Base-by-base conservation (phyloP, 2,113 vertebrate genomes). In the Mustela nigripes region DNA sequence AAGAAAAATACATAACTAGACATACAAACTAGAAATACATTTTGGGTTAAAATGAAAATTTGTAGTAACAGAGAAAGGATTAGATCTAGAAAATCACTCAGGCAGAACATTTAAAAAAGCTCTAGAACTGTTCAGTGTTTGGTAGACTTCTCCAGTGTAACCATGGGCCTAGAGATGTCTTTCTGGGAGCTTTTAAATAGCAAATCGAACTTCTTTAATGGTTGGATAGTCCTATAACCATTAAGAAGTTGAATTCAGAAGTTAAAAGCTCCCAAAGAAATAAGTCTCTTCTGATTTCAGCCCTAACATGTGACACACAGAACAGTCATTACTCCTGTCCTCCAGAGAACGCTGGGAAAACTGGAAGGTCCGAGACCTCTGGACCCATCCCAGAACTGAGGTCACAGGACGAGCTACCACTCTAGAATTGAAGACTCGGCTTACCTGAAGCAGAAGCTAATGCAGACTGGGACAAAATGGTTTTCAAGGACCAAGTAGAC, bases 191-290 rank as follows among this genome's bases (percentile, higher is more conserved):
- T 62, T 88, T 95, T 83, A 74, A 84, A 89, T 84, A 39, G 89
- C 42, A 94, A 67, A 94, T 82, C 24, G 79, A 91, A 56, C 36
- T 80, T 92, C 83, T 76, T 92, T 89, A 85, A 79, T 89, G 73
- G 73, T 65, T 81, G 58, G 78, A 36, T 58, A 71, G 42, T 92
- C 78, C 65, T 94, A 14, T 24, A 82, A 91, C 48, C 45, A 74
- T 89, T 79, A 73, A 63, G 11, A 94, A 92, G 80, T 39, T 39
- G 53, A 89, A 89, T 89, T 91, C 79, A 86, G 45, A 81, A 84
- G 93, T 58, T 33, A 89, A 91, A 81, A 89, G 26, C 42, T 74
- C 71, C 39, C 56, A 8, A 67, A 94, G 84, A 95, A 90, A 45
- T 45, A 93, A 63, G 58, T 48, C 28, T 42, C 58, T 81, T 65